These are phyloP conservation scores for Coelogynopora nodosa DNA, from an alignment of 2,888 invertebrate genomes.

Conservation along the genomic window DNA sequence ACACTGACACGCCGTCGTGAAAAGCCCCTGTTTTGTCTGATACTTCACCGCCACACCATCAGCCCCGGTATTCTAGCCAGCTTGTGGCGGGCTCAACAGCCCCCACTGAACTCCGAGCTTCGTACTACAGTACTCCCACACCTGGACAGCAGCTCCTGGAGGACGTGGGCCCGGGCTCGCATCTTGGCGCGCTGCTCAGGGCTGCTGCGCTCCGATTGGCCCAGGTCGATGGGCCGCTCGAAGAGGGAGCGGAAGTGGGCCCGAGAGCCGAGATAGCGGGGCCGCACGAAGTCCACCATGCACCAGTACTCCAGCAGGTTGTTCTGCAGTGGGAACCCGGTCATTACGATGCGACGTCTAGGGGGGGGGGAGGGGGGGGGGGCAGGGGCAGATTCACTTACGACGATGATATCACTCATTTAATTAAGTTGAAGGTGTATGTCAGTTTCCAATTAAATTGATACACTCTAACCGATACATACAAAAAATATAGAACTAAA, in stretches of 20 bases:
- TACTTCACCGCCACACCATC: no score
- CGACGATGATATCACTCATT: no score
- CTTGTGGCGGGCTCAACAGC: no score
- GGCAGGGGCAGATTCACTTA: constrained; percentile 46
- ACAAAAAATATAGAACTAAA: no score
- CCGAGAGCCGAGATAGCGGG: constrained; percentile 91
- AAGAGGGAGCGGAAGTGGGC: constrained; percentile 98
- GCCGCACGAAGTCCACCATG: constrained; percentile 97
- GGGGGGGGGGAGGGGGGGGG: not conserved
- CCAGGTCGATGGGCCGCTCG: constrained; percentile 94
- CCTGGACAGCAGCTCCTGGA: constrained; percentile 86
- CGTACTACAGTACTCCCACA: no score
- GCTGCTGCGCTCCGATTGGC: constrained; percentile 93
- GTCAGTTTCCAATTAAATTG: no score
- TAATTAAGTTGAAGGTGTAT: no score
- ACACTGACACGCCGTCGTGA: no score
- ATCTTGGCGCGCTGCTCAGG: constrained; percentile 86
- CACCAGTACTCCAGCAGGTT: constrained; percentile 87
- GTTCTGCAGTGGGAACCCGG: constrained; percentile 96
- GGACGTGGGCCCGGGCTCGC: constrained; percentile 88
- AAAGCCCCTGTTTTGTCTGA: no score
- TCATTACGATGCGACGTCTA: constrained; percentile 83
- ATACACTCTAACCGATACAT: no score
- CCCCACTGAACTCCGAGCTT: no score
- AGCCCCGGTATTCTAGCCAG: no score